Evolutionary conservation across 2,113 vertebrate genomes (phyloP), one percentile per base, ranked within the genome.

Genomic region (Nycticryphes semicollaris): DNA sequence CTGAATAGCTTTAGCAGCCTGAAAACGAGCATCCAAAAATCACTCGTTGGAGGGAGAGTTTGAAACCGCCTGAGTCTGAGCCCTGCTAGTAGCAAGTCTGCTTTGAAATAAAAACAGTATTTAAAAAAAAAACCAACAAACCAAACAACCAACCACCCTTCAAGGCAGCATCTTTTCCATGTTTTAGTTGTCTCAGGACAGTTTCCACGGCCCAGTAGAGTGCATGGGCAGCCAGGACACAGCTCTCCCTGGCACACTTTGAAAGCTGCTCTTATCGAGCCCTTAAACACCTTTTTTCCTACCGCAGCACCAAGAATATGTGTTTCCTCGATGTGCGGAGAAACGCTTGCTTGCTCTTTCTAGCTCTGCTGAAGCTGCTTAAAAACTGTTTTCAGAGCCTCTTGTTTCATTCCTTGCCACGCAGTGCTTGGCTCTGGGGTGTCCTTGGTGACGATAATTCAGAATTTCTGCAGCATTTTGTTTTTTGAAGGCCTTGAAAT

Each of bases 311-410:
- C 84, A 78, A 60, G n/a, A 67, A 51, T 1, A 35, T 2, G 3
- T 1, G 1, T 28, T 81, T 59, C 25, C 56, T 75, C 2, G 0
- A 35, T 33, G 33, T 2, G 0, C 37, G 48, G 57, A 20, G 63
- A 47, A 53, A 51, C 7, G 16, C 31, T 72, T 4, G 0, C 51
- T 48, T 57, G 33, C 30, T 76, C 27, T 67, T 75, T 66, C 70
- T 57, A 31, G 41, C 41, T 72, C 53, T 73, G 27, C 53, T 1
- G 7, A 68, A 73, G 18, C 41, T 33, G 14, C 48, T 31, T 30
- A n/a, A 66, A 63, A 56, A n/a, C 18, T 33, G 21, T 0, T 24
- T 79, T 74, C 0, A 4, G 41, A 73, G 30, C 43, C 57, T 39
- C n/a, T n/a, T 0, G 0, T 23, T 62, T 62, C 17, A 3, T 23